phyloP scores from a whole-genome alignment of 2,113 vertebrate genomes.

The Marmota monax region DNA sequence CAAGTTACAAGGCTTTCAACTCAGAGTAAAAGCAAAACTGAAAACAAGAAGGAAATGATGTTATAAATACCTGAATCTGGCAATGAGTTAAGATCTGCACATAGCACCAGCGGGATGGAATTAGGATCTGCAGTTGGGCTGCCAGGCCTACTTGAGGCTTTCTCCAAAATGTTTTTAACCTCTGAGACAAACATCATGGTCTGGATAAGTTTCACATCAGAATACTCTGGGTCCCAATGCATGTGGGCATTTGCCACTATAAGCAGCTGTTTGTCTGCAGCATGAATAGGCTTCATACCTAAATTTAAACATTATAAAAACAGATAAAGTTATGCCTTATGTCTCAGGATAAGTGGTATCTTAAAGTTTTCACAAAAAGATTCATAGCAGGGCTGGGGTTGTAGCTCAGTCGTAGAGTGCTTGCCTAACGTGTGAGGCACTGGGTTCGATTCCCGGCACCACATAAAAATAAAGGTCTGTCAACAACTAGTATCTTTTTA shows the following conservation, averaged over 20 bases:
- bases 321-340: conserved; percentile 54
- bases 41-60: not conserved
- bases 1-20: not conserved
- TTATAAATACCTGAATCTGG: conserved; percentile 95
- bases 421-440: too few relatives aligned
- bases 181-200: conserved; percentile 99
- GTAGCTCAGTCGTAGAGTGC: too few relatives aligned
- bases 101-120: conserved; percentile 98
- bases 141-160: conserved; percentile 91
- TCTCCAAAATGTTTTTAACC: conserved; percentile 97
- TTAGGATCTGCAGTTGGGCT: conserved; percentile 92
- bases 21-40: conserved; percentile 13
- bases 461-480: too few relatives aligned
- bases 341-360: conserved; percentile 5
- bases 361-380: conserved; percentile 40
- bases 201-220: conserved; percentile 98
- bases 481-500: too few relatives aligned
- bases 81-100: conserved; percentile 99
- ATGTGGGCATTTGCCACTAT: conserved; percentile 99
- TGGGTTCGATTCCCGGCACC: too few relatives aligned
- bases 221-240: conserved; percentile 99
- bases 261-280: conserved; percentile 93
- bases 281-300: conserved; percentile 93
- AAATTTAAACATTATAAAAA: conserved; percentile 57
- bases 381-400: not conserved